A percentile compares a stretch with the other conserved stretches of the same genome.
Evolutionary conservation across 2,797 vertebrate genomes (phyloP).

Genomic region (Falco cherrug): DNA sequence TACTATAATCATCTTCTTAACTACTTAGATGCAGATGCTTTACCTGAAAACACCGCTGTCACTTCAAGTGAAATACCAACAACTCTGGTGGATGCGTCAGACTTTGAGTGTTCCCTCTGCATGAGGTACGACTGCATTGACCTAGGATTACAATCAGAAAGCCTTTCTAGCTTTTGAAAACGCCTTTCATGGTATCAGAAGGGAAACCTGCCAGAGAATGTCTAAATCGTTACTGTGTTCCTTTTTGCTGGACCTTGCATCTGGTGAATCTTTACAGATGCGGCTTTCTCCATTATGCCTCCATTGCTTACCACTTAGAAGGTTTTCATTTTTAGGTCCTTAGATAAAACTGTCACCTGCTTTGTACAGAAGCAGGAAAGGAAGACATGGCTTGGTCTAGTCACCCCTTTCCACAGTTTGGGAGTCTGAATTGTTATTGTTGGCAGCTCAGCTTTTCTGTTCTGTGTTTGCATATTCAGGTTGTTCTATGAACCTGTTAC

Average conservation of each 20-base stretch:
- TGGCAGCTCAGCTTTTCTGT: constrained; percentile 18
- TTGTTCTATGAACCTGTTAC: constrained; percentile 91
- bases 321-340: not conserved
- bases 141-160: not conserved
- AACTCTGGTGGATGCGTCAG: constrained; percentile 82
- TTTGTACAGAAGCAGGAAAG: not conserved
- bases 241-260: not conserved
- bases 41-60: constrained; percentile 12
- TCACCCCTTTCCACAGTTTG: not conserved
- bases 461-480: constrained; percentile 57
- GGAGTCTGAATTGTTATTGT: not conserved
- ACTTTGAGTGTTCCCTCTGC: constrained; percentile 91
- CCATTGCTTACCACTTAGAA: not conserved
- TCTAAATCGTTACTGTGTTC: not conserved
- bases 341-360: not conserved
- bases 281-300: not conserved
- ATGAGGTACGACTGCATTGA: constrained; percentile 82
- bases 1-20: not conserved
- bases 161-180: not conserved
- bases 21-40: constrained; percentile 71
- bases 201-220: not conserved
- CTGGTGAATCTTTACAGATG: not conserved
- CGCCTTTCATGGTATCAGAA: not conserved
- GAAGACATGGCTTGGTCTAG: not conserved
- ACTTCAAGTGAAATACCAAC: constrained; percentile 69